These are phyloP conservation scores for Podotricha telesiphe DNA, from an alignment of 2,888 invertebrate species.

Conservation along the genomic window DNA sequence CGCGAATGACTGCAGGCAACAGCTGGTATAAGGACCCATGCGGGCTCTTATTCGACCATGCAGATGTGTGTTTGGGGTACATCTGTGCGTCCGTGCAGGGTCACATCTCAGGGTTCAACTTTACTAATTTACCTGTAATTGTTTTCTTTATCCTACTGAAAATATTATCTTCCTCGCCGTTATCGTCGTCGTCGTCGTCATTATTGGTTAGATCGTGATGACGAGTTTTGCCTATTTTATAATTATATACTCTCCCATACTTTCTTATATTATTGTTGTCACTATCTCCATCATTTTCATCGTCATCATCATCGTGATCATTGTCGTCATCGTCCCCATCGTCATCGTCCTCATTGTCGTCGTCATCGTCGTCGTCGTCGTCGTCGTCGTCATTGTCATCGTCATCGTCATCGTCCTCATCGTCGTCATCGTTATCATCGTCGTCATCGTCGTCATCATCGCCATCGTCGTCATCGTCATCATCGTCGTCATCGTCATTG, in stretches of 20 bases:
- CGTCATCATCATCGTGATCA: slow-evolving; percentile 75
- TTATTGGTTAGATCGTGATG: slow-evolving; percentile 51
- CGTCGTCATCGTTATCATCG: slow-evolving; percentile 77
- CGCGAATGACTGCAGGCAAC: slow-evolving; percentile 87
- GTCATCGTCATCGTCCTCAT: slow-evolving; percentile 69
- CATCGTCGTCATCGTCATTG: slow-evolving; percentile 62
- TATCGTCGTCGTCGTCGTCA: slow-evolving; percentile 71
- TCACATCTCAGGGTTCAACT: slow-evolving; percentile 66
- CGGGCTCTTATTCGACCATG: slow-evolving; percentile 76
- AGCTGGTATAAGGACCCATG: slow-evolving; percentile 81
- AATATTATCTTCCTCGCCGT: slow-evolving; percentile 78
- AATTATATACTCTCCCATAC: slow-evolving; percentile 47
- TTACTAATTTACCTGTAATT: slow-evolving; percentile 80
- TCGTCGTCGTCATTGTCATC: slow-evolving; percentile 75
- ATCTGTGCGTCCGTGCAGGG: slow-evolving; percentile 70
- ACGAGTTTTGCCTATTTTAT: slow-evolving; percentile 46
- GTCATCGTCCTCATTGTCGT: slow-evolving; percentile 69
- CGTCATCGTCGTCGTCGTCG: slow-evolving; percentile 66
- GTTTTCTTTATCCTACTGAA: slow-evolving; percentile 80
- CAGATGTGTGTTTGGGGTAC: slow-evolving; percentile 73
- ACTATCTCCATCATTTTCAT: slow-evolving; percentile 61
- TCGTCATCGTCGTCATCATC: slow-evolving; percentile 61
- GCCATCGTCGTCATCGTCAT: slow-evolving; percentile 73
- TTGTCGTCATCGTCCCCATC: slow-evolving; percentile 61
- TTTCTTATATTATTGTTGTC: slow-evolving; percentile 69